A percentile compares a stretch with the other conserved stretches of the same genome.
Evolutionary conservation across 2,113 vertebrate species (phyloP).

Genomic region (Chascanopsetta lugubris): DNA sequence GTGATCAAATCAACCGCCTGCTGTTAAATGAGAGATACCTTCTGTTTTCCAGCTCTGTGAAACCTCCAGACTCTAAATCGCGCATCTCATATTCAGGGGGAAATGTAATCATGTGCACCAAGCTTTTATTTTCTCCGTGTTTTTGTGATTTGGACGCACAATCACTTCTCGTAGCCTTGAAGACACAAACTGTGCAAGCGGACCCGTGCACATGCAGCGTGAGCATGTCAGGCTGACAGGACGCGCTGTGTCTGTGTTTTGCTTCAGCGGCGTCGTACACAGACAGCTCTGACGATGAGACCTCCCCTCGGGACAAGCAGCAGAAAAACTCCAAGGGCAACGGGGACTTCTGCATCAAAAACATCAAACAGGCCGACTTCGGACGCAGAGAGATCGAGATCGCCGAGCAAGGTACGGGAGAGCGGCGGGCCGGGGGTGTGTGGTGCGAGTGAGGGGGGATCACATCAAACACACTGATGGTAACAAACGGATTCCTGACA

Average conservation of each 20-base stretch:
- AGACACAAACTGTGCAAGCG: not conserved
- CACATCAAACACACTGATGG: too few relatives aligned
- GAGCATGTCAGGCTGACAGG: not conserved
- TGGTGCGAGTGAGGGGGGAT: too few relatives aligned
- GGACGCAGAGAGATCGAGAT: conserved; percentile 98
- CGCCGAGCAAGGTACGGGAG: conserved; percentile 88
- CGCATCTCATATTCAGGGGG: too few relatives aligned
- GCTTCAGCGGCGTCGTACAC: conserved; percentile 96
- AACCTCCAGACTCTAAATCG: too few relatives aligned
- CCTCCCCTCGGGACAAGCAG: conserved; percentile 96
- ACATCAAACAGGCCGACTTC: conserved; percentile 97
- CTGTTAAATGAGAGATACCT: too few relatives aligned
- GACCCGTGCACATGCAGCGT: not conserved
- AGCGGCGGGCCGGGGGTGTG: not conserved
- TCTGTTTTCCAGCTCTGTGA: too few relatives aligned
- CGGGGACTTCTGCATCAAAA: conserved; percentile 97
- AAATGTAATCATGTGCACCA: too few relatives aligned
- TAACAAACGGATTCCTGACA: too few relatives aligned
- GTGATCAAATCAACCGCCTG: too few relatives aligned
- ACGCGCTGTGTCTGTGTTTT: not conserved
- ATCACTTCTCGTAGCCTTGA: too few relatives aligned
- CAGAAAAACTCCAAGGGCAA: conserved; percentile 97
- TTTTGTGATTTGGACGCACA: too few relatives aligned
- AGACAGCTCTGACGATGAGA: conserved; percentile 98
- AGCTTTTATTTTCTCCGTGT: too few relatives aligned